Percentiles rank a stretch among this genome's conserved stretches.
phyloP scores from a whole-genome alignment of 2,888 invertebrate genomes.

The Mythimna loreyi region DNA sequence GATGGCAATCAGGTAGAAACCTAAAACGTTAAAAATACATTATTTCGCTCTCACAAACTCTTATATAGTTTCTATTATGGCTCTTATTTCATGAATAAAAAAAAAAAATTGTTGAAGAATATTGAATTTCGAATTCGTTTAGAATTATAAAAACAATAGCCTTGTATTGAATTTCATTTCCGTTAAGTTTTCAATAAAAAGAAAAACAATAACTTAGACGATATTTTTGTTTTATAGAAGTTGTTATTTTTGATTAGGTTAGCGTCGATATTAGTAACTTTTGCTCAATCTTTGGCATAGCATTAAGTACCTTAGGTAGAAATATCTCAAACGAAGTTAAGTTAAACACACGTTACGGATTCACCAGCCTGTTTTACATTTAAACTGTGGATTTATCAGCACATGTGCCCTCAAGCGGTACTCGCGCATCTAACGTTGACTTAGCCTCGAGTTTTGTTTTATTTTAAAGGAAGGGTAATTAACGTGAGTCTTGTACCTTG shows the following conservation, averaged over 20 bases:
- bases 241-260: constrained; percentile 6
- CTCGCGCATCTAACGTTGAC: constrained; percentile 29
- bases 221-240: background rate
- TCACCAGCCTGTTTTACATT: constrained; percentile 48
- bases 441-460: constrained; percentile 20
- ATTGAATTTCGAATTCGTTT: background rate
- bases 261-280: background rate
- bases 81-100: constrained; percentile 8
- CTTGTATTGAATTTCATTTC: constrained; percentile 3
- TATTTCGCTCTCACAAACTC: constrained; percentile 36
- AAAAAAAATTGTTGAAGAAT: background rate
- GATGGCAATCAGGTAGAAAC: constrained; percentile 97
- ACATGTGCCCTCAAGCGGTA: constrained; percentile 19
- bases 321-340: constrained; percentile 16
- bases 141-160: background rate
- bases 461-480: constrained; percentile 26
- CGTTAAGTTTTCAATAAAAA: background rate
- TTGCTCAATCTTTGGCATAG: background rate
- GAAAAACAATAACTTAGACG: background rate
- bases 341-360: constrained; percentile 38
- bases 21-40: constrained; percentile 41
- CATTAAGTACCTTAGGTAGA: constrained; percentile 24
- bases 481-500: constrained; percentile 14
- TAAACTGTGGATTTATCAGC: constrained; percentile 37
- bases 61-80: constrained; percentile 22